Conservation (phyloP, 2,797 vertebrate species). For the Ctenochaetus hawaiiensis region DNA sequence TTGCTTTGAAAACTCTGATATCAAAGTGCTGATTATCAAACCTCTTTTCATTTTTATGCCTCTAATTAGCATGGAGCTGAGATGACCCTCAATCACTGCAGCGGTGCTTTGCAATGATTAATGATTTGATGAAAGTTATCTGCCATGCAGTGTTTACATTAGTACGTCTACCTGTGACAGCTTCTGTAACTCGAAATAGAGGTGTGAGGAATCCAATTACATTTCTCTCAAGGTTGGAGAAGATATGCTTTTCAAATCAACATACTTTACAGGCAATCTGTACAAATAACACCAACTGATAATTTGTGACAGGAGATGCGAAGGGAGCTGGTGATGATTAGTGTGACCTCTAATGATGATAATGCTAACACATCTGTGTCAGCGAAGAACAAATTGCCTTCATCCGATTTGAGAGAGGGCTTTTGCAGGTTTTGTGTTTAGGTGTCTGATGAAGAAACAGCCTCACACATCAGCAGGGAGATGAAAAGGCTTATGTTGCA, state of each 20-base stretch:
- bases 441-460: constrained; percentile 47
- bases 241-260: constrained; percentile 33
- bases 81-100: not conserved
- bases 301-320: constrained; percentile 30
- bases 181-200: not conserved
- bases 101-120: not conserved
- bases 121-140: constrained; percentile 23
- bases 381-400: constrained; percentile 53
- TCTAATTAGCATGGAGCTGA: constrained; percentile 35
- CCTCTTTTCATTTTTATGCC: constrained; percentile 28
- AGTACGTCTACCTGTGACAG: constrained; percentile 11
- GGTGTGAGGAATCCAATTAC: constrained; percentile 31
- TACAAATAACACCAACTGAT: constrained; percentile 31
- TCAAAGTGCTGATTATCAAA: constrained; percentile 49
- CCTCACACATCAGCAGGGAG: constrained; percentile 46
- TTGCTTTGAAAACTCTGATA: constrained; percentile 47
- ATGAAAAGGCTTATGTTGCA: constrained; percentile 62
- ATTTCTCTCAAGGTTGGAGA: constrained; percentile 2
- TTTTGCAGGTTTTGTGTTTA: constrained; percentile 44
- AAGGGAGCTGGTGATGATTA: constrained; percentile 43
- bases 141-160: constrained; percentile 14
- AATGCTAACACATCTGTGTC: constrained; percentile 38
- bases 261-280: constrained; percentile 17
- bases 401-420: constrained; percentile 33
- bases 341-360: constrained; percentile 57